These are phyloP conservation scores for Physocephala rufipes DNA, from an alignment of 2,888 invertebrate species.

Conservation along the genomic window DNA sequence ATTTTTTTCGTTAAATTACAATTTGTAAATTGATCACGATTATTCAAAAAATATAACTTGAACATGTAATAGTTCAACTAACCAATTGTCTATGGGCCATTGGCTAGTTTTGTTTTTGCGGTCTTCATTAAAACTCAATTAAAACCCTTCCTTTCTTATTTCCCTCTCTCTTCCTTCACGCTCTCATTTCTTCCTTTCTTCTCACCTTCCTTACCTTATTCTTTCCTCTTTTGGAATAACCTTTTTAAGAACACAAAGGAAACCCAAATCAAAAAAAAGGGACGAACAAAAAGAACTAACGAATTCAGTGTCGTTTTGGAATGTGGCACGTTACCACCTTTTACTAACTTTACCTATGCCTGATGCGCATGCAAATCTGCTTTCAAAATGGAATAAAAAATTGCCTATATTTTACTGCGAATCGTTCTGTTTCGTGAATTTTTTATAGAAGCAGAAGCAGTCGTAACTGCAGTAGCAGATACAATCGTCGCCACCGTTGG, in stretches of 20 bases:
- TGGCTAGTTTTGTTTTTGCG: no score
- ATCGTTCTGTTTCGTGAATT: background rate
- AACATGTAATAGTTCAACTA: no score
- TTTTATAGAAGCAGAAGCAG: background rate
- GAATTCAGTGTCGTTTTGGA: background rate
- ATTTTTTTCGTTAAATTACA: no score
- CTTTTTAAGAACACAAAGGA: background rate
- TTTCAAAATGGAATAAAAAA: no score
- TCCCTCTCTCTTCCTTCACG: background rate
- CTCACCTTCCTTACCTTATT: background rate
- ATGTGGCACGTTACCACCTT: background rate
- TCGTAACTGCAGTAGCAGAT: background rate
- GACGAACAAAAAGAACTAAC: background rate
- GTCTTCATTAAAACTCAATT: no score
- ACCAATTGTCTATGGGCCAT: no score
- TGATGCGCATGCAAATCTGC: conserved; percentile 1
- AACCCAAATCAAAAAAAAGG: background rate
- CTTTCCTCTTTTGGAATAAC: background rate
- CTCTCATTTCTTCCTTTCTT: background rate
- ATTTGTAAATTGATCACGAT: no score
- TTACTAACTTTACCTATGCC: background rate
- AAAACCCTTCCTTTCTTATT: no score
- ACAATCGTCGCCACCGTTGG: background rate
- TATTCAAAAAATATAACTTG: no score
- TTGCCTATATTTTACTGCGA: background rate